Base-by-base conservation (phyloP, 2,797 vertebrate genomes). In the Pogonophryne albipinna region DNA sequence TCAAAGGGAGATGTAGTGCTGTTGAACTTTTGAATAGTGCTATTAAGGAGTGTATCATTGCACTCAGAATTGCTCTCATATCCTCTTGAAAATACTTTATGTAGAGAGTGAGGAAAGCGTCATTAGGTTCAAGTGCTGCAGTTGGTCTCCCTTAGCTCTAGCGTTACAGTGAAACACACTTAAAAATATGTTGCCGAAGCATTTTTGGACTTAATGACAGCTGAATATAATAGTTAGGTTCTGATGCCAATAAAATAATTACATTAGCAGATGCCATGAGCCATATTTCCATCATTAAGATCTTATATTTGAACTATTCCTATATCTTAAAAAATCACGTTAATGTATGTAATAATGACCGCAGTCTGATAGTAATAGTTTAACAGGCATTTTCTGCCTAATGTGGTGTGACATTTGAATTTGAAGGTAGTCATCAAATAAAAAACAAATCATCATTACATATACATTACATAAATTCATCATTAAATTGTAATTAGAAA, bases 41-140 rank as follows among this genome's bases (percentile, higher is more conserved):
- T 78, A 88, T 91, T 87, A 92, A 68, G 75, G 88, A 82, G 80
- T 85, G 67, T 80, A 83, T 88, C 81, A 85, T 81, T 84, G 84
- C 74, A 72, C 70, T 86, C 50, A 65, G 64, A 88, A 88, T 80
- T 76, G 78, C 71, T 71, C 71, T 82, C 52, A 84, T 79, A 83
- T 70, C 80, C 78, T 78, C 51, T 86, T 79, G 41, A 85, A 76
- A 80, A 78, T 15, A 76, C 53, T 67, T 79, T 55, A 66, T 60
- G 59, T 69, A 73, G 79, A 61, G 74, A 74, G 49, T 49, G 73
- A 67, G 63, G 34, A 76, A 59, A 85, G 72, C 44, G 51, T 82
- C 72, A 81, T 85, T 80, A 74, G 52, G 51, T 79, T 85, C 45
- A 80, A 83, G 75, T 82, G 76, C 79, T 85, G 16, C 12, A 27